These are phyloP conservation scores for Centroberyx gerrardi DNA, from an alignment of 2,797 vertebrate species.

Conservation along the genomic window DNA sequence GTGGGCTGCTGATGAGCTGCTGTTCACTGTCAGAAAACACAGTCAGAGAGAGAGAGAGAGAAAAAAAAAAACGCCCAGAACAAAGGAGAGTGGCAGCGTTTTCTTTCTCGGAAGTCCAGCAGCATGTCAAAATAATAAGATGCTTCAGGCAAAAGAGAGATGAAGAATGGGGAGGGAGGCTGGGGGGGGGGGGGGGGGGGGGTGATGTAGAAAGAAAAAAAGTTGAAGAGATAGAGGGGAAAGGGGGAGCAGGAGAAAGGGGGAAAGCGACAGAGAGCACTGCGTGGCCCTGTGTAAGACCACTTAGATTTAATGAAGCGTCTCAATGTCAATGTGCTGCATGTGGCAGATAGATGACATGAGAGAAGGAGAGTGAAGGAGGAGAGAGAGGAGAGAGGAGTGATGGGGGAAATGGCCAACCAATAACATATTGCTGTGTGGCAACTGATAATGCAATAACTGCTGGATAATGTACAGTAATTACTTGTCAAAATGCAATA, in stretches of 20 bases:
- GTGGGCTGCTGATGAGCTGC: slow-evolving; percentile 25
- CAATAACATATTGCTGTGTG: background rate
- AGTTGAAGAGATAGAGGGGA: background rate
- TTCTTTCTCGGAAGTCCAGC: slow-evolving; percentile 17
- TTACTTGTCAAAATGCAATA: too few relatives aligned
- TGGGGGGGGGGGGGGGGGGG: background rate
- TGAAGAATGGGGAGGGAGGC: slow-evolving; percentile 13
- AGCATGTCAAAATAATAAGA: slow-evolving; percentile 29
- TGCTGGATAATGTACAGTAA: too few relatives aligned
- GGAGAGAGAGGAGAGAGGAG: background rate
- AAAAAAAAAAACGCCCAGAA: slow-evolving; percentile 31
- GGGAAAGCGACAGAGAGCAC: background rate
- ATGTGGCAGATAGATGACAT: slow-evolving; percentile 29
- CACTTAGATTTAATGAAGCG: slow-evolving; percentile 57
- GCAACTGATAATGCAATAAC: background rate
- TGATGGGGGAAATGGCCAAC: background rate
- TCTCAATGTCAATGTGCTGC: slow-evolving; percentile 25
- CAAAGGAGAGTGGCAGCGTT: slow-evolving; percentile 49
- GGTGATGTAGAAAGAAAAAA: background rate
- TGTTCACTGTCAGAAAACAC: slow-evolving; percentile 35
- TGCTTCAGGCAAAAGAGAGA: slow-evolving; percentile 10
- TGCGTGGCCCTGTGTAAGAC: background rate
- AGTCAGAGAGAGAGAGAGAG: background rate
- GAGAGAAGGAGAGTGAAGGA: background rate
- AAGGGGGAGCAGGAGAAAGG: slow-evolving; percentile 6